Conservation (phyloP, 2,797 vertebrate genomes). For the Propithecus deckenii region DNA sequence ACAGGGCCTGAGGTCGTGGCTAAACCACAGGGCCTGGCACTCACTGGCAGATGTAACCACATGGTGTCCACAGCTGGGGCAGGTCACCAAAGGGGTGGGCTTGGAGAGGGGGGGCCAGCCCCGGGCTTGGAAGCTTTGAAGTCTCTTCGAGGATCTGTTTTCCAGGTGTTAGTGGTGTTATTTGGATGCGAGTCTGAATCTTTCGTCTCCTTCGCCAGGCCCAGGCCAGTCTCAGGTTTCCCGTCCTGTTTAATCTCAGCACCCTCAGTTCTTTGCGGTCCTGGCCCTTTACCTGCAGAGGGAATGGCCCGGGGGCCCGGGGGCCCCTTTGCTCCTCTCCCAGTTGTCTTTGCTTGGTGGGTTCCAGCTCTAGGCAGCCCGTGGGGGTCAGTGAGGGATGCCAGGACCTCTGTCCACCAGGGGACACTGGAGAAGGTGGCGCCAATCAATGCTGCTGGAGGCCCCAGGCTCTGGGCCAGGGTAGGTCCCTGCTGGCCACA, state of each 20-base stretch:
- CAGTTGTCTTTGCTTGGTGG: not conserved
- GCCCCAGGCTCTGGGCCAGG: not conserved
- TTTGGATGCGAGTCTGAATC: accelerated
- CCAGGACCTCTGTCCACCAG: not conserved
- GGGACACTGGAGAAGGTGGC: not conserved
- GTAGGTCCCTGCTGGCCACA: not conserved
- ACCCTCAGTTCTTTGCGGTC: not conserved
- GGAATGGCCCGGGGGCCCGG: not conserved
- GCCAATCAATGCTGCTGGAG: not conserved
- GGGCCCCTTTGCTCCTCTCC: not conserved
- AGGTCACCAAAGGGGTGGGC: not conserved
- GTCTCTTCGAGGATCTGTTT: not conserved
- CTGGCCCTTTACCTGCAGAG: not conserved
- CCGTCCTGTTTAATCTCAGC: not conserved
- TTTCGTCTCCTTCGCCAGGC: not conserved
- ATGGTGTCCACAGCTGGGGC: too few relatives aligned
- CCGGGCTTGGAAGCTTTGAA: not conserved
- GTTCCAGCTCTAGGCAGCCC: not conserved
- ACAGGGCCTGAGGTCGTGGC: not conserved
- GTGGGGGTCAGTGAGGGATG: accelerated
- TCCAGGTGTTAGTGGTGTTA: not conserved
- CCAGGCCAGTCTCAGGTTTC: not conserved
- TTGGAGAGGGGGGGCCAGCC: not conserved
- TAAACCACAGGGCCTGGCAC: accelerated
- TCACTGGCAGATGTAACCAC: not conserved